Evolutionary conservation across 2,888 invertebrate species (phyloP), one percentile per base, ranked within the genome.

Genomic region (Calephelis perditalis): DNA sequence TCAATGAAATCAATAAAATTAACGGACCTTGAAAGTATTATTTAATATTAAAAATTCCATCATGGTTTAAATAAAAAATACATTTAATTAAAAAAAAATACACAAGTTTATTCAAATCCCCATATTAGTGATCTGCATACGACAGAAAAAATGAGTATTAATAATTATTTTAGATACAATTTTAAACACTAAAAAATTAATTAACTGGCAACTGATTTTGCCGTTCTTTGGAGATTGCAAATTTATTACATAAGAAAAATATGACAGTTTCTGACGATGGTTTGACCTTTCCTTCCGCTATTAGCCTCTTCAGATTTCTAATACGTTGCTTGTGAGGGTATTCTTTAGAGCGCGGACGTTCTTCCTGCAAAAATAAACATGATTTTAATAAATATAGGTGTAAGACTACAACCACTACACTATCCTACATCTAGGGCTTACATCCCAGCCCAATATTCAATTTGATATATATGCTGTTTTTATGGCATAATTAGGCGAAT

Each of bases 241-340:
- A 91, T 73, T 91, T 91, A 69, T 91, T 91, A 70, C 91, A 91
- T 43, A 91, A 82, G 77, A 91, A 91, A 72, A 89, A 91, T 70
- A 91, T 91, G 7, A 91, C 77, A 12, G 85, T 88, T 70, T 91
- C 91, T 2, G 84, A 75, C 11, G 85, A 86, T n/a, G 91, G 85
- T 65, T 87, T 86, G 52, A 91, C 81, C 71, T 89, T 91, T 59
- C 87, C 89, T 61, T 86, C 83, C 5, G 79, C 80, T 70, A 91
- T 90, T 46, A 91, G 78, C 59, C 80, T 75, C 64, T 91, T 84
- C 65, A 93, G 85, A 78, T 93, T 93, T 66, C 92, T 86, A 62
- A 93, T 88, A 70, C 93, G 92, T 74, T 93, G 92, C 81, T 92
- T 92, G 80, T 93, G 93, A 35, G 93, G 93, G 73, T 92, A 91